Evolutionary conservation across 2,113 vertebrate genomes (phyloP).

Genomic region (Boulengeromyrus knoepffleri): DNA sequence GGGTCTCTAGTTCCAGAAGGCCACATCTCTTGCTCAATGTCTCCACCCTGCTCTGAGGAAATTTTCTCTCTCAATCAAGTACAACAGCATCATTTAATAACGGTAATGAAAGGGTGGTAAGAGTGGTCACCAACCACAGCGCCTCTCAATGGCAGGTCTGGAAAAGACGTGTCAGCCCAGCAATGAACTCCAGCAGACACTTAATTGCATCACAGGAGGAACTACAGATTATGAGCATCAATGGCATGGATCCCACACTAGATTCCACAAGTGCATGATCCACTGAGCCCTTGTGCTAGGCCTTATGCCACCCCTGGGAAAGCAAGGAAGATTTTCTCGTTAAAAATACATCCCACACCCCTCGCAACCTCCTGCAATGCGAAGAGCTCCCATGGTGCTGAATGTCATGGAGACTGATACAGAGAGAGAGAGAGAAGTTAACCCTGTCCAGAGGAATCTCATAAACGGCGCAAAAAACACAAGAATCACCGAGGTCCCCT

Average conservation of each 20-base stretch:
- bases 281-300: not conserved
- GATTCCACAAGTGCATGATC: not conserved
- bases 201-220: not conserved
- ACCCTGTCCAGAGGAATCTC: slow-evolving; percentile 33
- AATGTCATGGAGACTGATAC: slow-evolving; percentile 38
- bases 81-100: not conserved
- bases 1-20: slow-evolving; percentile 40
- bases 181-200: slow-evolving; percentile 3
- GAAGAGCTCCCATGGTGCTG: slow-evolving; percentile 39
- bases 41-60: slow-evolving; percentile 1
- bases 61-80: not conserved
- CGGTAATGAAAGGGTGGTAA: not conserved
- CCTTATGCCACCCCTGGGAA: slow-evolving; percentile 30
- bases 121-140: not conserved
- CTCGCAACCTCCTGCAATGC: slow-evolving; percentile 27
- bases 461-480: slow-evolving; percentile 51
- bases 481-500: slow-evolving; percentile 35
- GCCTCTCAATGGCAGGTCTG: not conserved
- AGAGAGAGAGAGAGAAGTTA: slow-evolving; percentile 38
- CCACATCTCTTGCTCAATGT: slow-evolving; percentile 25
- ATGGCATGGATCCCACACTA: not conserved
- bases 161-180: not conserved
- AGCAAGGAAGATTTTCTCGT: slow-evolving; percentile 29
- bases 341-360: slow-evolving; percentile 41
- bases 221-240: not conserved